Percentiles rank a stretch among this genome's conserved stretches.
phyloP scores from a whole-genome alignment of 1,140 invertebrate species.

The Saccostrea echinata region DNA sequence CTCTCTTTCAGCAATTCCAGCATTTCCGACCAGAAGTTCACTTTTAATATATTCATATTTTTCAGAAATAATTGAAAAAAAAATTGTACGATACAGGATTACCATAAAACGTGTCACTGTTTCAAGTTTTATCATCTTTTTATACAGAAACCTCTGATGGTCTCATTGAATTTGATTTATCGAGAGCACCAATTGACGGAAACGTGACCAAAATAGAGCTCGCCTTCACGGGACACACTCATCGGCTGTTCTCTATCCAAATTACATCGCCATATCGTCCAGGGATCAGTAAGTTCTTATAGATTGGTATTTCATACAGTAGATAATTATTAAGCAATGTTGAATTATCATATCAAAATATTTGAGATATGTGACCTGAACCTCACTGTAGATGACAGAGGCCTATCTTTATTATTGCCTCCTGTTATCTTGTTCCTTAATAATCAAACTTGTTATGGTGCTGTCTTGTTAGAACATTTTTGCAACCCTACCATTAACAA shows the following conservation, averaged over 20 bases:
- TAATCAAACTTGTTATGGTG: no score
- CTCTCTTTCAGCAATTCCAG: neutral
- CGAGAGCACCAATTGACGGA: neutral
- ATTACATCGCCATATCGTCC: neutral
- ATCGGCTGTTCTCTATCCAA: neutral
- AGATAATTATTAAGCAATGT: neutral
- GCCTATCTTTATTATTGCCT: no score
- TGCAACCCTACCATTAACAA: no score
- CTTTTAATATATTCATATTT: neutral
- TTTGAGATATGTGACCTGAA: no score
- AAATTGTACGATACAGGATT: no score
- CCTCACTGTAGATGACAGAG: no score
- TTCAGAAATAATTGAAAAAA: neutral
- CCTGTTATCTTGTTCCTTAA: no score
- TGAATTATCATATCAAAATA: neutral
- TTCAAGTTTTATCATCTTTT: neutral
- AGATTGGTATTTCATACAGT: neutral
- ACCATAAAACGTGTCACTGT: neutral
- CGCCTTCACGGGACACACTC: neutral
- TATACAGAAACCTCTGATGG: neutral
- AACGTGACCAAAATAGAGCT: neutral
- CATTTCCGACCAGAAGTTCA: neutral
- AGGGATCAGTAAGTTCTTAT: neutral
- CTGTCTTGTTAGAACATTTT: no score
- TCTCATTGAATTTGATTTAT: neutral